phyloP scores from a whole-genome alignment of 2,113 vertebrate genomes.

The Corvus cornix region DNA sequence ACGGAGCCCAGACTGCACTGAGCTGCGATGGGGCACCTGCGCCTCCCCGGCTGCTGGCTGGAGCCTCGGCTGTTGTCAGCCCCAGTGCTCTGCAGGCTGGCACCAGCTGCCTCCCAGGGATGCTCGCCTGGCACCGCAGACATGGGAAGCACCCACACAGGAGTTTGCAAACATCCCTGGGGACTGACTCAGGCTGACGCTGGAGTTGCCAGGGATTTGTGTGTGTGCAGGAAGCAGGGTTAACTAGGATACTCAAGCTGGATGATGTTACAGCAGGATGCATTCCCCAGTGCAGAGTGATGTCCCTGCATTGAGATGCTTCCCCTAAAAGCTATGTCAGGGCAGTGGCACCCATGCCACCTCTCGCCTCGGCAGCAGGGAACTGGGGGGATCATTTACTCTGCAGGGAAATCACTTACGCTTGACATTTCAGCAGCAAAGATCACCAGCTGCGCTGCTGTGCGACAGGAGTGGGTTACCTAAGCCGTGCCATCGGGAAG shows the following conservation, averaged over 20 bases:
- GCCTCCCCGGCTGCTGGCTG: fast-evolving
- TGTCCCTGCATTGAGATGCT: background rate
- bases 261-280: background rate
- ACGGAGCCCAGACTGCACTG: fast-evolving
- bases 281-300: background rate
- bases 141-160: background rate
- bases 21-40: fast-evolving
- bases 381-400: background rate
- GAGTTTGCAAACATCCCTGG: background rate
- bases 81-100: background rate
- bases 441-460: conserved; percentile 45
- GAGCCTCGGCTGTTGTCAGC: background rate
- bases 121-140: background rate
- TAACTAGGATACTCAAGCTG: background rate
- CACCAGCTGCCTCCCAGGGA: background rate
- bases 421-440: conserved; percentile 60
- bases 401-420: conserved; percentile 25
- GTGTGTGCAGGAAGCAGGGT: background rate
- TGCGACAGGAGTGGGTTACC: background rate
- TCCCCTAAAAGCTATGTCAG: background rate
- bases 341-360: background rate
- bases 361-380: fast-evolving
- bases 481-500: background rate
- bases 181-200: background rate
- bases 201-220: background rate